phyloP scores from a whole-genome alignment of 2,113 vertebrate species.

The Aspidoscelis tigris region DNA sequence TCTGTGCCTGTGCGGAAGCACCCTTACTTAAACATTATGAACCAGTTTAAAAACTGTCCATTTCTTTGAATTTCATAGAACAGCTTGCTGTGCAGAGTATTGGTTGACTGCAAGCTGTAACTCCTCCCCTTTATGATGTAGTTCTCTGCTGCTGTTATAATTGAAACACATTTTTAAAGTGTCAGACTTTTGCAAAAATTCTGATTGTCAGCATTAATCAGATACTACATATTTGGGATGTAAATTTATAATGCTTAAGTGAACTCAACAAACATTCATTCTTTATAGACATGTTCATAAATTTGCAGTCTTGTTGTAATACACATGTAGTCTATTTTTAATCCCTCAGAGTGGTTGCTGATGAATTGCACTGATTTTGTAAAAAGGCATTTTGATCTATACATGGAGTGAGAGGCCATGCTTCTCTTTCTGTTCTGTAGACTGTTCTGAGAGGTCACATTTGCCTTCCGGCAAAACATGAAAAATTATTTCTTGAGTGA shows the following conservation, averaged over 20 bases:
- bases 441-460: slow-evolving; percentile 10
- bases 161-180: no score
- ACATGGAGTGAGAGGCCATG: slow-evolving; percentile 11
- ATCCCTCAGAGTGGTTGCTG: not conserved
- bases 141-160: not conserved
- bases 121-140: no score
- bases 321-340: not conserved
- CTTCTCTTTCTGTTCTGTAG: not conserved
- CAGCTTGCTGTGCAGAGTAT: not conserved
- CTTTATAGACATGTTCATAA: not conserved
- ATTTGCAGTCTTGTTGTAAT: not conserved
- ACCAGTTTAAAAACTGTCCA: not conserved
- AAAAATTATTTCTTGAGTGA: not conserved
- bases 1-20: no score
- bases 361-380: not conserved
- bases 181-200: not conserved
- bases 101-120: not conserved
- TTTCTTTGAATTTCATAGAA: no score
- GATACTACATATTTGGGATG: not conserved
- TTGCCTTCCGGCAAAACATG: slow-evolving; percentile 5
- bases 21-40: no score
- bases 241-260: not conserved
- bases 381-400: slow-evolving; percentile 22
- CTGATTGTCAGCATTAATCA: not conserved
- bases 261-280: not conserved